These are phyloP conservation scores for Drosophila baimaii DNA, from an alignment of 1,140 invertebrate species.

Conservation along the genomic window DNA sequence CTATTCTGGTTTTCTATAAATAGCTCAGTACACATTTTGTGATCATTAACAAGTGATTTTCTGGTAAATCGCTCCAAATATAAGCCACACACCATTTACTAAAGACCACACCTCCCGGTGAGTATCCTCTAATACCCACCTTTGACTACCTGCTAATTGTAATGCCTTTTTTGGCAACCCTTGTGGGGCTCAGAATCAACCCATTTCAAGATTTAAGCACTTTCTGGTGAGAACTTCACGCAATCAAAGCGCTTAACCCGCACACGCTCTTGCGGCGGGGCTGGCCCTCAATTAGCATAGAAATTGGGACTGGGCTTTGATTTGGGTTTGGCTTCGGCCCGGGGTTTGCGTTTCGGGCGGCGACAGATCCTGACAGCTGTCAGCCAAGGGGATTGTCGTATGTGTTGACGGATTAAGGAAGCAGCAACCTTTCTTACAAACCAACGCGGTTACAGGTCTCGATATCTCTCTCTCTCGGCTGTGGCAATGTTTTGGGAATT, in stretches of 20 bases:
- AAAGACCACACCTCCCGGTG: too few species aligned
- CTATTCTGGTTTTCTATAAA: neutral
- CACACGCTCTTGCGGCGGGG: conserved; percentile 10
- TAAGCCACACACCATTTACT: neutral
- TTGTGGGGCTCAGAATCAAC: conserved; percentile 6
- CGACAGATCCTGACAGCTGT: conserved; percentile 52
- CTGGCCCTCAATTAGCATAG: conserved; percentile 74
- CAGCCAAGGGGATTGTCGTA: conserved; percentile 34
- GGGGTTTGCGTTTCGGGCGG: conserved; percentile 1
- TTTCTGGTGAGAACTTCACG: conserved; percentile 31
- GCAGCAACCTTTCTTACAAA: conserved; percentile 1
- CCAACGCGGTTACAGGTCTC: conserved; percentile 5
- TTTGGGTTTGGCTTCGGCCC: conserved; percentile 48
- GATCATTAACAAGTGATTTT: neutral
- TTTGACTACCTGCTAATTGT: conserved; percentile 23
- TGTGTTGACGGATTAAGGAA: conserved; percentile 49
- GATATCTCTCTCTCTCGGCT: conserved; percentile 22
- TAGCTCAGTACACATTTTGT: neutral
- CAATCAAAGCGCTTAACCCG: conserved; percentile 42
- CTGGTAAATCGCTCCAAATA: conserved; percentile 4
- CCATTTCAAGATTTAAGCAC: conserved; percentile 40
- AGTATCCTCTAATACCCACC: neutral
- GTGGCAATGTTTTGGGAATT: conserved; percentile 50
- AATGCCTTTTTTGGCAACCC: conserved; percentile 31
- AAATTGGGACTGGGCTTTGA: conserved; percentile 69